These are phyloP conservation scores for Siphamia tubifer DNA, from an alignment of 2,113 vertebrate genomes.

Conservation along the genomic window DNA sequence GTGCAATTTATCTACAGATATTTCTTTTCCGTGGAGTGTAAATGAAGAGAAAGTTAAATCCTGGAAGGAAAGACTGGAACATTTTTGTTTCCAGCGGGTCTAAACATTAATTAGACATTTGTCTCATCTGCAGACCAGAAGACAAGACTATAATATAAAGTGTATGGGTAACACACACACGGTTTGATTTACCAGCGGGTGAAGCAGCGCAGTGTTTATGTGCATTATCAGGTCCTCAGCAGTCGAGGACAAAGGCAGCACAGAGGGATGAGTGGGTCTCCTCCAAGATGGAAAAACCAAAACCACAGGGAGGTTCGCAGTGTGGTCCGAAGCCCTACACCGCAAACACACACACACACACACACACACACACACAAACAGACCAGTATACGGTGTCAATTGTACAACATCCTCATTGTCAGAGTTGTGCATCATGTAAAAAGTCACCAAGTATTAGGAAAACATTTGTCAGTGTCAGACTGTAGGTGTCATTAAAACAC, in stretches of 20 bases:
- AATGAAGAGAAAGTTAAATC: not conserved
- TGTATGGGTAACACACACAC: not conserved
- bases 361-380: not conserved
- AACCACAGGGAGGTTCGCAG: slow-evolving; percentile 80
- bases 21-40: not conserved
- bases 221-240: slow-evolving; percentile 69
- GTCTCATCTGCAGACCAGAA: not conserved
- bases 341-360: not conserved
- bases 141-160: not conserved
- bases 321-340: slow-evolving; percentile 81
- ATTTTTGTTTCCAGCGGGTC: not conserved
- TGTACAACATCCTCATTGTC: no score
- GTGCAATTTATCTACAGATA: not conserved
- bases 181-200: slow-evolving; percentile 82
- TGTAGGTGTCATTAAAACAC: no score
- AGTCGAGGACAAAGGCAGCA: slow-evolving; percentile 57
- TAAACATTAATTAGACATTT: not conserved
- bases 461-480: no score
- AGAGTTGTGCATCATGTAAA: no score
- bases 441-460: no score
- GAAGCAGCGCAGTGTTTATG: slow-evolving; percentile 75
- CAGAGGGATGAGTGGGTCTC: slow-evolving; percentile 48
- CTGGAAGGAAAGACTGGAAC: not conserved
- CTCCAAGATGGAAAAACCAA: slow-evolving; percentile 77
- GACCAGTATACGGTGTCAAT: no score